Conservation (phyloP, 1,140 invertebrate species). For the Camponotus vicinus region DNA sequence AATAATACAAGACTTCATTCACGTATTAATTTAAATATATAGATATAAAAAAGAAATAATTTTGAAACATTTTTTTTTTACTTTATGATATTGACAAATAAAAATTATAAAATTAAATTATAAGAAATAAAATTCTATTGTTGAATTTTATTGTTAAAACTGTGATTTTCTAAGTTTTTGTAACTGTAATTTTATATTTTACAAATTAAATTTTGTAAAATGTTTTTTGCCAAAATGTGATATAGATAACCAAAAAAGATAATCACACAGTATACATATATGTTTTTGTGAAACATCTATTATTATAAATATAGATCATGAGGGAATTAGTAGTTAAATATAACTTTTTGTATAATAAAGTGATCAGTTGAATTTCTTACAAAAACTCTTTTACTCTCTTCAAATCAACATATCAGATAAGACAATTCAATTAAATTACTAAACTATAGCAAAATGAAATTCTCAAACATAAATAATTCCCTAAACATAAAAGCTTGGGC, state of each 20-base stretch:
- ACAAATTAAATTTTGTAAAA: not conserved
- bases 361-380: constrained; percentile 43
- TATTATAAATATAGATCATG: constrained; percentile 57
- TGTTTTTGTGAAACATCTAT: constrained; percentile 29
- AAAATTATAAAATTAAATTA: not conserved
- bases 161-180: not conserved
- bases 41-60: not conserved
- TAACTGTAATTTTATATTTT: not conserved
- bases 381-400: constrained; percentile 12
- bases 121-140: not conserved
- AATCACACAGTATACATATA: not conserved
- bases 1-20: not conserved
- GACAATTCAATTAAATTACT: constrained; percentile 73
- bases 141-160: not conserved
- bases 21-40: not conserved
- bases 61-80: not conserved
- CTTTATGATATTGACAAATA: not conserved
- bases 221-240: not conserved
- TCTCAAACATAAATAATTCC: constrained; percentile 63
- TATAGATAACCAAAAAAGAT: not conserved
- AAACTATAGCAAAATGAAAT: constrained; percentile 68
- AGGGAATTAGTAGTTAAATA: constrained; percentile 46
- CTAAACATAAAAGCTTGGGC: constrained; percentile 56
- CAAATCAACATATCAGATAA: constrained; percentile 34
- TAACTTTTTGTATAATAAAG: constrained; percentile 56